Evolutionary conservation across 1,140 invertebrate species (phyloP), one percentile per base, ranked within the genome.

Genomic region (Bombyx mandarina): DNA sequence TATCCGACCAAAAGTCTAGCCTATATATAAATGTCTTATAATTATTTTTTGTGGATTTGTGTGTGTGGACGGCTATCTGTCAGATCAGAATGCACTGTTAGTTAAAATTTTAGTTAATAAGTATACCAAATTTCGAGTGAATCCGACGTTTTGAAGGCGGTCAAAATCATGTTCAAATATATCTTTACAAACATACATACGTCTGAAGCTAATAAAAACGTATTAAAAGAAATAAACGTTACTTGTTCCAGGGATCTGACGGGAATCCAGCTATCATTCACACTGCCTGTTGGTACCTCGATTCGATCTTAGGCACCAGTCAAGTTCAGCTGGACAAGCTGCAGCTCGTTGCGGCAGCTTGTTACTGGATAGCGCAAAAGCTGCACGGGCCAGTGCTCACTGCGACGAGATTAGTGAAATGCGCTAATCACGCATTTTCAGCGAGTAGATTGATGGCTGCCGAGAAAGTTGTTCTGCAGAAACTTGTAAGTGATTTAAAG

Each of bases 301-400:
- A 85, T 43, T 52, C 74, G 0, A 45, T 80, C 6, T 51, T 80
- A 6, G 56, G 63, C 3, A 51, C 52, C 0, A 54, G 45, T 2
- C 18, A 62, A 1, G 63, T 79, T 0, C 50, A 57, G 7, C 6
- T 75, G 6, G 62, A 75, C 2, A 63, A 74, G 7, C 51, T 85
- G 45, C 82, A 85, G 61, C 49, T 78, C 4, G 51, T 77, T 0
- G 73, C 73, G 5, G 66, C 76, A 0, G 79, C 80, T 1, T 78
- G 77, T 46, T 86, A 71, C 55, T 86, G 80, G 82, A 75, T 83
- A 48, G 69, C 79, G 0, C 67, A 73, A 56, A 86, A 86, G 52
- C 52, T 74, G 1, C 68, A 75, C 12, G 79, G 77, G 0, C 63
- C 63, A 0, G 56, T 53, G 0, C 43, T 56, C 1, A 48, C 61